Evolutionary conservation across 2,888 invertebrate species (phyloP).

Genomic region (Chelonus formosanus): DNA sequence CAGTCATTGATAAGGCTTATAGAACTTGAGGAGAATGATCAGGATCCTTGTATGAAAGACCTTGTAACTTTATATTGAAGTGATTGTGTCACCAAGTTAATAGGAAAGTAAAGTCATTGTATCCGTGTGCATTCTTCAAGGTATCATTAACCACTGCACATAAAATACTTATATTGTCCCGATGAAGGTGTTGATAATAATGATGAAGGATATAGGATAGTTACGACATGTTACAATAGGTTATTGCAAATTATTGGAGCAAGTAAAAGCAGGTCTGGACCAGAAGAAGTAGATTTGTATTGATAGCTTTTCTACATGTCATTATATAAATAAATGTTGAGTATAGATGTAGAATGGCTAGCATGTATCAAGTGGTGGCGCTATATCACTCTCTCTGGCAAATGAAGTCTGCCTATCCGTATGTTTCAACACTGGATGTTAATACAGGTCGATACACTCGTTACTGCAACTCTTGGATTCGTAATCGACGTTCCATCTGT

Average conservation of each 20-base stretch:
- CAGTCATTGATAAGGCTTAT: slow-evolving; percentile 11
- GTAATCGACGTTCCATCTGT: slow-evolving; percentile 35
- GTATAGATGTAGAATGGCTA: too few relatives aligned
- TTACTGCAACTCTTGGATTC: slow-evolving; percentile 29
- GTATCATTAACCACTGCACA: background rate
- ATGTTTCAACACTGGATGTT: slow-evolving; percentile 40
- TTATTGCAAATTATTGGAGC: slow-evolving; percentile 48
- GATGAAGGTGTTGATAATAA: background rate
- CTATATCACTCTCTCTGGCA: slow-evolving; percentile 5
- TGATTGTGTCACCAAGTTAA: slow-evolving; percentile 12
- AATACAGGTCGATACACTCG: slow-evolving; percentile 36
- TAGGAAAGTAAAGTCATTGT: slow-evolving; percentile 8
- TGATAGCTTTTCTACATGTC: background rate
- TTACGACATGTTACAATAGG: slow-evolving; percentile 44
- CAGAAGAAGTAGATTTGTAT: background rate
- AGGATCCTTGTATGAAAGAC: background rate
- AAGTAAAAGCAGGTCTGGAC: slow-evolving; percentile 38
- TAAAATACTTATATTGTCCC: background rate
- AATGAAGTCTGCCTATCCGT: slow-evolving; percentile 31
- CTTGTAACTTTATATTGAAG: slow-evolving; percentile 29
- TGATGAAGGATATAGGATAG: background rate
- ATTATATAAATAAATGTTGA: background rate
- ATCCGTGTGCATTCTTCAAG: too few relatives aligned
- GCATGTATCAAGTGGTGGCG: background rate
- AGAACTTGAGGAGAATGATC: background rate